A percentile compares a stretch with the other conserved stretches of the same genome.
Evolutionary conservation across 2,888 invertebrate species (phyloP).

Genomic region (Drosophila paramelanica): DNA sequence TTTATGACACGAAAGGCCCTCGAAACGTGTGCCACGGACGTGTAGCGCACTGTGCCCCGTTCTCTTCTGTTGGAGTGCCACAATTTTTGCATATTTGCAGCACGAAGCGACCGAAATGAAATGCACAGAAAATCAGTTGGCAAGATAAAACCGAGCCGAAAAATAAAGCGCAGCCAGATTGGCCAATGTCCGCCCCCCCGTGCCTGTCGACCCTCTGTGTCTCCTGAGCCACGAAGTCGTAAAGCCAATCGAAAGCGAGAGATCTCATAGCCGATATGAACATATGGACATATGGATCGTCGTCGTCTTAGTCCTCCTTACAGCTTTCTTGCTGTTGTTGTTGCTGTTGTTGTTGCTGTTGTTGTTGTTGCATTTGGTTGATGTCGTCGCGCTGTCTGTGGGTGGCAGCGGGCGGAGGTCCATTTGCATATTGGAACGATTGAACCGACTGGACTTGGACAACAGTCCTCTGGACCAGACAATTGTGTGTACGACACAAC

Average conservation of each 20-base stretch:
- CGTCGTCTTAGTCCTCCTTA: slow-evolving; percentile 20
- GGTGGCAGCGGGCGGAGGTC: slow-evolving; percentile 70
- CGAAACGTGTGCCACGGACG: slow-evolving; percentile 73
- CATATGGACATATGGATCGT: slow-evolving; percentile 66
- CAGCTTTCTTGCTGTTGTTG: slow-evolving; percentile 6
- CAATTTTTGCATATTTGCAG: slow-evolving; percentile 80
- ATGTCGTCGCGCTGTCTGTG: slow-evolving; percentile 62
- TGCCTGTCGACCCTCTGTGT: slow-evolving; percentile 21
- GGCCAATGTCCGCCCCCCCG: slow-evolving; percentile 24
- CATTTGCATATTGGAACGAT: slow-evolving; percentile 79
- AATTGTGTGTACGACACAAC: slow-evolving; percentile 61
- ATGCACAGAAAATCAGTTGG: slow-evolving; percentile 62
- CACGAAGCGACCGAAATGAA: slow-evolving; percentile 68
- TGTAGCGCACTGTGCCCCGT: slow-evolving; percentile 11
- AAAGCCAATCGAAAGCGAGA: slow-evolving; percentile 74
- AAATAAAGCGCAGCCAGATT: slow-evolving; percentile 57
- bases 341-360: slow-evolving; percentile 7
- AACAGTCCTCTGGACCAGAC: slow-evolving; percentile 41
- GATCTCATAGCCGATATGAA: slow-evolving; percentile 62
- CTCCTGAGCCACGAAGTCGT: slow-evolving; percentile 50
- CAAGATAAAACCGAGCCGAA: slow-evolving; percentile 64
- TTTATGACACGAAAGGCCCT: slow-evolving; percentile 80
- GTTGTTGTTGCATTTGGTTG: slow-evolving; percentile 13
- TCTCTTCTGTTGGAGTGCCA: slow-evolving; percentile 34
- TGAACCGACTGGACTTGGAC: slow-evolving; percentile 50